Percentiles rank a stretch among this genome's conserved stretches.
These are phyloP conservation scores for Ornithorhynchus anatinus DNA, from an alignment of 2,113 vertebrate species.

Conservation along the genomic window DNA sequence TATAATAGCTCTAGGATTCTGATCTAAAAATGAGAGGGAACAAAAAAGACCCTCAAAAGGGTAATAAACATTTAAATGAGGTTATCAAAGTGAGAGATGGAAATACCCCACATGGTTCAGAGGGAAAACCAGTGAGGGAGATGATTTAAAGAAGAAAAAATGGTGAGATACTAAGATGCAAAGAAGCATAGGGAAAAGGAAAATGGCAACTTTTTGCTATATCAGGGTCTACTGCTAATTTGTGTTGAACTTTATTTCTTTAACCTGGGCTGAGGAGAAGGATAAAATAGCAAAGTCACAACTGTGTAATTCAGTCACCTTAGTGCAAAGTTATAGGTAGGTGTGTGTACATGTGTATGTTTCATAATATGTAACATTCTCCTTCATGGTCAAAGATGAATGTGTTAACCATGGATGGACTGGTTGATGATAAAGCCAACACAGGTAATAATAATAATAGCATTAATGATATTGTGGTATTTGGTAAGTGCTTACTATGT, in stretches of 20 bases:
- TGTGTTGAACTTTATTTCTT: conserved; percentile 10
- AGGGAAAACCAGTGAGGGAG: conserved; percentile 14
- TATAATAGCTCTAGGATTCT: conserved; percentile 25
- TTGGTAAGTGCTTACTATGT: too few species aligned
- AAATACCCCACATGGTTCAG: conserved; percentile 1
- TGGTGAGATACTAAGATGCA: background rate
- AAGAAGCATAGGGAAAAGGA: conserved; percentile 30
- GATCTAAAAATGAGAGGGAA: conserved; percentile 12
- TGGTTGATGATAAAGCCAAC: too few species aligned
- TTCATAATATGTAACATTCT: too few species aligned
- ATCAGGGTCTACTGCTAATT: background rate
- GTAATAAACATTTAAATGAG: conserved; percentile 28
- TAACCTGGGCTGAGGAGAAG: background rate
- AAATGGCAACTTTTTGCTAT: conserved; percentile 7
- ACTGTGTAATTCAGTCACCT: too few species aligned
- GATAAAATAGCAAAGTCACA: background rate
- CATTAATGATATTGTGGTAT: too few species aligned
- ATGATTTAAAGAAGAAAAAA: conserved; percentile 16
- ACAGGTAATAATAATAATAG: too few species aligned
- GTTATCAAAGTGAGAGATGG: background rate
- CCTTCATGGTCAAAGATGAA: too few species aligned
- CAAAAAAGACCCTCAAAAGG: conserved; percentile 31
- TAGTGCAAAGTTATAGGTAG: too few species aligned
- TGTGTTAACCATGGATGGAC: too few species aligned
- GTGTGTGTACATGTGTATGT: background rate